These are phyloP conservation scores for Mesembrinibis cayennensis DNA, from an alignment of 2,113 vertebrate genomes.

Conservation along the genomic window DNA sequence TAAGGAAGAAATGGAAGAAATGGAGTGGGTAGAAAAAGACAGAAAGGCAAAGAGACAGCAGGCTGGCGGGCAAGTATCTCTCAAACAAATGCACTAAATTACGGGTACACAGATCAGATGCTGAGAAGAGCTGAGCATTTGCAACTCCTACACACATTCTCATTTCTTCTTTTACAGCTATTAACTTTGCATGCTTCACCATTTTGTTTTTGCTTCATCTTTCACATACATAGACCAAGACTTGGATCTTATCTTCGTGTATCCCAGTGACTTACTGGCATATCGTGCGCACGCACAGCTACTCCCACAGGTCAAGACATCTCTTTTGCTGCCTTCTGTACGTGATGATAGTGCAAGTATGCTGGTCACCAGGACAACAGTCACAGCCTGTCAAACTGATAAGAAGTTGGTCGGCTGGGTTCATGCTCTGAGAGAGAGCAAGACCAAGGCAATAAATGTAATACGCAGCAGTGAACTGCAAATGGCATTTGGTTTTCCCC, in stretches of 20 bases:
- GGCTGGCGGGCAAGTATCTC: background rate
- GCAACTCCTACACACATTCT: conserved; percentile 15
- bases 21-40: conserved; percentile 6
- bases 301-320: background rate
- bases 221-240: background rate
- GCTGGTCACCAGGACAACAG: conserved; percentile 1
- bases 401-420: background rate
- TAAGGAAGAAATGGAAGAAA: conserved; percentile 19
- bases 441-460: background rate
- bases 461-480: background rate
- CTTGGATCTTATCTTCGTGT: background rate
- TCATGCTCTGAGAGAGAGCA: background rate
- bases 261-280: background rate
- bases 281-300: background rate
- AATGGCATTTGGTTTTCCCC: background rate
- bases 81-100: background rate
- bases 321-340: conserved; percentile 3
- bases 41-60: conserved; percentile 3
- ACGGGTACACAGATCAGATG: background rate
- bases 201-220: conserved; percentile 21
- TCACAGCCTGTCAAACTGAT: conserved; percentile 26
- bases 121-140: conserved; percentile 8
- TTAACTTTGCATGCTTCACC: background rate
- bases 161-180: conserved; percentile 1
- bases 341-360: background rate